Evolutionary conservation across 2,797 vertebrate species (phyloP).

Genomic region (Phataginus tetradactyla): DNA sequence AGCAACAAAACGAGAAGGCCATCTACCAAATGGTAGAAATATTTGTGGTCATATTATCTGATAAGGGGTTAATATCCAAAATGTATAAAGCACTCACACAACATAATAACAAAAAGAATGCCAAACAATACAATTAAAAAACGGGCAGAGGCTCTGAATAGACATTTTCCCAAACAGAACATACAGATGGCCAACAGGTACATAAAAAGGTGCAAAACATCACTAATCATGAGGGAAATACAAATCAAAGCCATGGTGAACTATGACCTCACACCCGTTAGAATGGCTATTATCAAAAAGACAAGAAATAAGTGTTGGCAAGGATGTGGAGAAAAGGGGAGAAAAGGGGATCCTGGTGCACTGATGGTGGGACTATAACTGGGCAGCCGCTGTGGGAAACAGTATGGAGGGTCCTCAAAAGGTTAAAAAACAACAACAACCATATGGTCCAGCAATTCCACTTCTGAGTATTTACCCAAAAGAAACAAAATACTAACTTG

Average conservation of each 20-base stretch:
- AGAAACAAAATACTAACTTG: background rate
- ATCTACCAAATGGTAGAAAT: background rate
- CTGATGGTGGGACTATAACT: background rate
- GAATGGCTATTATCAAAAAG: background rate
- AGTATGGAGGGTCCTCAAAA: background rate
- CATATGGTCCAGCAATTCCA: background rate
- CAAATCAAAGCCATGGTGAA: background rate
- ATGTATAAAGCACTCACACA: background rate
- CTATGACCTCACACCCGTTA: background rate
- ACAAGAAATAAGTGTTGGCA: background rate
- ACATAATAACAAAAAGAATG: background rate
- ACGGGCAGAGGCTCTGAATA: background rate
- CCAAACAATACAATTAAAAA: background rate
- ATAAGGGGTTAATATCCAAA: background rate
- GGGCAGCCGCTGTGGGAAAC: background rate
- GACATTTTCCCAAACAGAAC: background rate
- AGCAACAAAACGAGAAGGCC: background rate
- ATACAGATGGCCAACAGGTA: background rate
- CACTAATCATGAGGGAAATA: background rate
- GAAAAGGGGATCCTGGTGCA: background rate
- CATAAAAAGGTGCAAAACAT: background rate
- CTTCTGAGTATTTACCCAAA: background rate
- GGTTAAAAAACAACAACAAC: background rate
- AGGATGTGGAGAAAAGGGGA: background rate
- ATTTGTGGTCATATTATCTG: background rate